Percentiles rank a stretch among this genome's conserved stretches.
These are phyloP conservation scores for Drosophila subobscura DNA, from an alignment of 1,140 invertebrate species.

Conservation along the genomic window DNA sequence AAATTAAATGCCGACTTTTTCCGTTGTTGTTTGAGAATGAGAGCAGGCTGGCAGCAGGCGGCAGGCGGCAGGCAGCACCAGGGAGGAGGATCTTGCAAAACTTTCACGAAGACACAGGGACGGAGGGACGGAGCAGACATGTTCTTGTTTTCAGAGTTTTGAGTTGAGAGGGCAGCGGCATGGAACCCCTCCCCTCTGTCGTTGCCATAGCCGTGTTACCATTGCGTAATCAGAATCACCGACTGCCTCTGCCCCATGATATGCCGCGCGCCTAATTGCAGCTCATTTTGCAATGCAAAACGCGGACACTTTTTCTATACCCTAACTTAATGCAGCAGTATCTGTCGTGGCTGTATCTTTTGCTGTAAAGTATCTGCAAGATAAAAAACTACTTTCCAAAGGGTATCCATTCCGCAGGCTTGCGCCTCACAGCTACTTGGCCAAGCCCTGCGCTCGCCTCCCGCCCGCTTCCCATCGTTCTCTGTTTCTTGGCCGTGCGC, in stretches of 20 bases:
- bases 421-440: no score
- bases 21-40: conserved; percentile 29
- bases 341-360: no score
- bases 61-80: neutral
- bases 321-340: no score
- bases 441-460: no score
- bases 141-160: conserved; percentile 26
- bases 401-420: no score
- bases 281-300: neutral
- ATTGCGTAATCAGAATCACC: conserved; percentile 44
- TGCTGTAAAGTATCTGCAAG: no score
- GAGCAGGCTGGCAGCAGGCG: neutral
- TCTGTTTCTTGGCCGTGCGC: conserved; percentile 23
- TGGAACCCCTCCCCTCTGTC: neutral
- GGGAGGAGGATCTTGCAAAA: conserved; percentile 14
- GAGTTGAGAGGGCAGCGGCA: neutral
- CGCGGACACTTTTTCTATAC: no score
- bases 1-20: conserved; percentile 77
- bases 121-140: conserved; percentile 20
- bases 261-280: conserved; percentile 35
- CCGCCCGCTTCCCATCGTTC: no score
- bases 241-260: neutral
- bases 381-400: no score
- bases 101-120: conserved; percentile 25
- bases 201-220: conserved; percentile 9